A percentile compares a stretch with the other conserved stretches of the same genome.
Evolutionary conservation across 2,888 invertebrate genomes (phyloP).

Genomic region (Cheilosia vulpina): DNA sequence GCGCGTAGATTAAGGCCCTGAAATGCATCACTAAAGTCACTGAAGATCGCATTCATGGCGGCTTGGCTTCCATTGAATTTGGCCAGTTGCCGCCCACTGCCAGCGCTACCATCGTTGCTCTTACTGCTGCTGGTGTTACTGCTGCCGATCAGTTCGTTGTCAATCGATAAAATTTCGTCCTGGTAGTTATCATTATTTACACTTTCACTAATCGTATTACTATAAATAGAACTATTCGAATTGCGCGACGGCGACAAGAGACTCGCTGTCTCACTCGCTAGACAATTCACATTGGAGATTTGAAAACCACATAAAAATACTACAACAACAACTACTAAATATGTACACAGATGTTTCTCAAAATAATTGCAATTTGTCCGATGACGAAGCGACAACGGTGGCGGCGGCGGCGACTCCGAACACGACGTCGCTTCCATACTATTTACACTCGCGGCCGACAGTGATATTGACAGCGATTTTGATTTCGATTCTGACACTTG

Average conservation of each 20-base stretch:
- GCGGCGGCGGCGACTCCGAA: constrained; percentile 4
- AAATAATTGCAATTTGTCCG: constrained; percentile 67
- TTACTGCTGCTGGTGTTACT: constrained; percentile 29
- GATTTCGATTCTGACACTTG: constrained; percentile 50
- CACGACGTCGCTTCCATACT: constrained; percentile 31
- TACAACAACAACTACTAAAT: constrained; percentile 77
- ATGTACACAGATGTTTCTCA: constrained; percentile 76
- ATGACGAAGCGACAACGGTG: constrained; percentile 17
- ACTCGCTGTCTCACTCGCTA: constrained; percentile 40
- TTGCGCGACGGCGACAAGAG: constrained; percentile 17
- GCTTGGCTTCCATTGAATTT: constrained; percentile 61
- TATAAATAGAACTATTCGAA: constrained; percentile 50
- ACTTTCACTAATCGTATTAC: constrained; percentile 77
- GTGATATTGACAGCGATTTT: constrained; percentile 33
- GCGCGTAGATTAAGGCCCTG: constrained; percentile 73
- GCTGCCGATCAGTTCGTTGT: constrained; percentile 70
- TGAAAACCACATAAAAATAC: constrained; percentile 77
- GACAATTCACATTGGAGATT: constrained; percentile 74
- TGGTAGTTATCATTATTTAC: constrained; percentile 77
- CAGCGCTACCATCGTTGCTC: constrained; percentile 12
- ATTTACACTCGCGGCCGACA: constrained; percentile 53
- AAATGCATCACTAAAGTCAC: constrained; percentile 78
- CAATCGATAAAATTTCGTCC: constrained; percentile 60
- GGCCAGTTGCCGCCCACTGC: constrained; percentile 21
- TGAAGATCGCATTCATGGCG: constrained; percentile 78